phyloP scores from a whole-genome alignment of 2,888 invertebrate genomes.

The Tortrix viridana region DNA sequence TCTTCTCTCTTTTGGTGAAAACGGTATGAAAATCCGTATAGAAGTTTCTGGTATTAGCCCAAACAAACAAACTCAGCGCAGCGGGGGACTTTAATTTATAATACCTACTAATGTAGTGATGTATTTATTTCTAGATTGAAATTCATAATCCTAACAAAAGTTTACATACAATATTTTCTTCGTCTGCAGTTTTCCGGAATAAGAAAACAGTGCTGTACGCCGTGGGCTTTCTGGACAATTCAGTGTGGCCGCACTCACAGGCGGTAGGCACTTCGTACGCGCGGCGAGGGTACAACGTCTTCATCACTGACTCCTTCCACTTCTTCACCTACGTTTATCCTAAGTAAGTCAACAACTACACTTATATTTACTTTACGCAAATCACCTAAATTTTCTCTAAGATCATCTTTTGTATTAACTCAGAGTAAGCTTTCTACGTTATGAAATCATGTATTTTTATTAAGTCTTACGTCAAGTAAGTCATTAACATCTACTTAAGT shows the following conservation, averaged over 20 bases:
- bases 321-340: constrained; percentile 73
- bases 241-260: constrained; percentile 59
- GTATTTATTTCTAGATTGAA: no score
- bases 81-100: no score
- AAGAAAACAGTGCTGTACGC: constrained; percentile 71
- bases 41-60: no score
- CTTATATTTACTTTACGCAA: neutral
- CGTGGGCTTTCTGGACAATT: constrained; percentile 67
- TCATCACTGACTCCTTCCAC: constrained; percentile 63
- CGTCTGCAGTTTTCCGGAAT: constrained; percentile 60
- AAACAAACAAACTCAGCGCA: no score
- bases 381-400: no score
- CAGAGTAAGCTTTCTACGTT: constrained; percentile 19
- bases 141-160: neutral
- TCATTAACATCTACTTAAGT: no score
- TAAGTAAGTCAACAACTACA: constrained; percentile 59
- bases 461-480: no score
- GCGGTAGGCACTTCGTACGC: constrained; percentile 67
- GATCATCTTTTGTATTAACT: neutral
- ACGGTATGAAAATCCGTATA: no score
- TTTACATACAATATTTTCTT: neutral
- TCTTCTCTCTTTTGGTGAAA: no score
- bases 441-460: no score
- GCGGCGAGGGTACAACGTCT: constrained; percentile 70
- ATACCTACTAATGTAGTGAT: no score